Conservation (phyloP, 2,888 invertebrate species). For the Drosophila merina region DNA sequence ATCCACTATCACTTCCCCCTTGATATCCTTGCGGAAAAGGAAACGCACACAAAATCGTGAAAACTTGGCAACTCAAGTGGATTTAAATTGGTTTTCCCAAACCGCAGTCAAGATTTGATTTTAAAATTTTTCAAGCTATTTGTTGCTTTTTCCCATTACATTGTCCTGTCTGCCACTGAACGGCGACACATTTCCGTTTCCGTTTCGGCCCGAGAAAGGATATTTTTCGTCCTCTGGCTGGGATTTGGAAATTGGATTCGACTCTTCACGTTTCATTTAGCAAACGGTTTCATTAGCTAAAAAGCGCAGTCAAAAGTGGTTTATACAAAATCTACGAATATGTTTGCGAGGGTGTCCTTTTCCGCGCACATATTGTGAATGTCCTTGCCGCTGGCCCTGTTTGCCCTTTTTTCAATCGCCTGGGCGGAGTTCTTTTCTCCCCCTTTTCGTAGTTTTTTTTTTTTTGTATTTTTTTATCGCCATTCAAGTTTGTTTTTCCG, state of each 20-base stretch:
- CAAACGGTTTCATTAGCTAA: constrained; percentile 82
- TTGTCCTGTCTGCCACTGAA: constrained; percentile 57
- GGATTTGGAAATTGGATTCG: constrained; percentile 52
- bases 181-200: constrained; percentile 79
- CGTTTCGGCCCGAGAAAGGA: constrained; percentile 46
- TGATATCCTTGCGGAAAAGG: constrained; percentile 59
- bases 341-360: constrained; percentile 30
- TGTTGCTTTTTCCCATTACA: constrained; percentile 13
- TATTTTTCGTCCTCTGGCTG: constrained; percentile 2
- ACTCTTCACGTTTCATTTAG: constrained; percentile 81
- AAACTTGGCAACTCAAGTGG: constrained; percentile 63
- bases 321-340: too few species aligned
- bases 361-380: constrained; percentile 49
- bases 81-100: constrained; percentile 69
- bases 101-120: constrained; percentile 42
- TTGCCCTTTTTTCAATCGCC: constrained; percentile 43
- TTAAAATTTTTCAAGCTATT: constrained; percentile 46
- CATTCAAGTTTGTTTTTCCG: constrained; percentile 83
- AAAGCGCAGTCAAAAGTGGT: constrained; percentile 59
- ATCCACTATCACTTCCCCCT: too few species aligned
- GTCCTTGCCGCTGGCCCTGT: constrained; percentile 28
- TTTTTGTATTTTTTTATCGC: constrained; percentile 62
- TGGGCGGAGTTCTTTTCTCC: constrained; percentile 54
- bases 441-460: constrained; percentile 14
- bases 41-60: constrained; percentile 62